Evolutionary conservation across 2,113 vertebrate genomes (phyloP), one percentile per base, ranked within the genome.

Genomic region (Eulemur macaco): DNA sequence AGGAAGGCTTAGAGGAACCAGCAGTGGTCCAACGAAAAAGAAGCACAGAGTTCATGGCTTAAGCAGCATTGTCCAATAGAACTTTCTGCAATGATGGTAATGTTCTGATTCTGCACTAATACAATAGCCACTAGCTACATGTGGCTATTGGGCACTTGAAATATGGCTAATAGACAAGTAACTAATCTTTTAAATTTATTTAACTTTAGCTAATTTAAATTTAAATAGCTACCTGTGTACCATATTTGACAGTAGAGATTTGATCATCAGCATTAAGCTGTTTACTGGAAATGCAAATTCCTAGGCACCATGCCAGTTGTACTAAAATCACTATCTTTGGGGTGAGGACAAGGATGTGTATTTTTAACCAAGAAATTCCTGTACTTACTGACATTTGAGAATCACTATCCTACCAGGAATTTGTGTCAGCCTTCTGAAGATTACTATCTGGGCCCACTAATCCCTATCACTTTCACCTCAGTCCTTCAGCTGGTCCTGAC

Each of bases 251-350:
- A 86, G 34, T 63, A 86, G 23, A 73, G 54, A 6, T 73, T 87
- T 76, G 27, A 63, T 76, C 42, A 92, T 56, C 25, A 86, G 47
- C 56, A 73, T 14, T 45, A 63, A 58, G 8, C 18, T 74, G 14
- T 76, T 77, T 74, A 27, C 54, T 68, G 14, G 74, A 96, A 89
- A 80, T 66, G 15, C 25, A 89, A 81, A 96, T 63, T 90, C 8
- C 66, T n/a, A 20, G 71, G 66, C n/a, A 86, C 74, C 37, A 31
- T 1, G 3, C 17, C 71, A 76, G 25, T n/a, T 60, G 6, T 29
- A 29, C 73, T 52, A 60, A 84, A 74, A 80, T 84, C 81, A 60
- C 15, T 64, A 1, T 82, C 47, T 77, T 58, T 39, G 15, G 31
- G 13, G 52, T 71, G 39, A 86, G 60, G 42, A 42, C 47, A 78